These are phyloP conservation scores for Lepilemur ruficaudatus DNA, from an alignment of 2,797 vertebrate species.

Conservation along the genomic window DNA sequence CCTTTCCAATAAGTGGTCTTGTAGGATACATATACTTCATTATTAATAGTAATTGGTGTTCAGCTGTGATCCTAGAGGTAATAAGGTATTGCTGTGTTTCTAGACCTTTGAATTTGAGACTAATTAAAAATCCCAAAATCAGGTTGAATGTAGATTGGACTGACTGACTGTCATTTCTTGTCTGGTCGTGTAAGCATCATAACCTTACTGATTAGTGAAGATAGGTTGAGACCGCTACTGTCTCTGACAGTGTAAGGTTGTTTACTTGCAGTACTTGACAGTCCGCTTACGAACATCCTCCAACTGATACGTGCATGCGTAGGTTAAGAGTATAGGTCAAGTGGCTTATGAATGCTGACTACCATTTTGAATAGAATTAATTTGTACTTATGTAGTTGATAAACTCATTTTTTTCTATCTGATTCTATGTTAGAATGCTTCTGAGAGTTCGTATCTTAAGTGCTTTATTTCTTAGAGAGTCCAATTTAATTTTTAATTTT, in stretches of 20 bases:
- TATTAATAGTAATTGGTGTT: not conserved
- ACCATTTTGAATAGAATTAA: constrained; percentile 35
- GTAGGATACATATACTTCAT: not conserved
- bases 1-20: not conserved
- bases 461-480: not conserved
- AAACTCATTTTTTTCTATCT: not conserved
- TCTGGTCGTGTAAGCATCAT: not conserved
- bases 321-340: constrained; percentile 10
- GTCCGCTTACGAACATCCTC: not conserved
- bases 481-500: constrained; percentile 37
- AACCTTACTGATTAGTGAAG: not conserved
- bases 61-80: not conserved
- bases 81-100: constrained; percentile 2
- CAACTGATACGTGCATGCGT: not conserved
- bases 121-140: constrained; percentile 7
- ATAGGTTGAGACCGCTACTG: not conserved
- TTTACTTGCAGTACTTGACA: not conserved
- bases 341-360: not conserved
- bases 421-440: not conserved
- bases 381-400: not conserved
- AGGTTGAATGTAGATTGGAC: not conserved
- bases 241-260: not conserved
- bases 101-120: not conserved
- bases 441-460: not conserved
- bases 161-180: not conserved